Evolutionary conservation across 1,140 invertebrate species (phyloP).

Genomic region (Phortica variegata): DNA sequence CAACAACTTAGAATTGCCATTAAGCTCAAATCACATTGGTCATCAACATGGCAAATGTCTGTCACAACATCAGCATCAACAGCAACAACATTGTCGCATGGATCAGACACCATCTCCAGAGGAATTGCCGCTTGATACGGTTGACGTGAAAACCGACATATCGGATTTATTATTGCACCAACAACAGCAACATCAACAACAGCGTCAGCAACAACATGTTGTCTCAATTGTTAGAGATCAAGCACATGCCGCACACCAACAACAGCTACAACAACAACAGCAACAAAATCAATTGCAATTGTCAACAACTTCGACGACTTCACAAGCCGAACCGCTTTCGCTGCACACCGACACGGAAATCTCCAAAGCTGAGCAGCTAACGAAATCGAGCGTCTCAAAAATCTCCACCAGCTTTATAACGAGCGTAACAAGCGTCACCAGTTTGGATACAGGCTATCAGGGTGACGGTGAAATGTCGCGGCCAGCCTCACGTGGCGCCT

Average conservation of each 20-base stretch:
- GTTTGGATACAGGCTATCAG: conserved; percentile 82
- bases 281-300: neutral
- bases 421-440: conserved; percentile 82
- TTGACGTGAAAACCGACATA: conserved; percentile 59
- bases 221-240: no score
- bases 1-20: conserved; percentile 63
- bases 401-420: conserved; percentile 72
- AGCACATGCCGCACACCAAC: conserved; percentile 15
- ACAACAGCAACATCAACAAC: conserved; percentile 3
- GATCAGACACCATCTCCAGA: conserved; percentile 80
- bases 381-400: conserved; percentile 63
- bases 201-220: conserved; percentile 35
- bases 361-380: conserved; percentile 61
- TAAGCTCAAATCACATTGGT: conserved; percentile 13
- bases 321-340: conserved; percentile 32
- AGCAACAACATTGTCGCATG: conserved; percentile 58
- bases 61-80: conserved; percentile 26
- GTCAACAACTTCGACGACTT: conserved; percentile 52
- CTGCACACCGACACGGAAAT: conserved; percentile 58
- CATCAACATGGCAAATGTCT: conserved; percentile 22
- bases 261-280: conserved; percentile 6
- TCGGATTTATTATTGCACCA: conserved; percentile 54
- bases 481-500: conserved; percentile 73
- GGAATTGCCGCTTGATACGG: conserved; percentile 75
- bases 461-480: conserved; percentile 81